Percentiles rank a stretch among this genome's conserved stretches.
Evolutionary conservation across 2,113 vertebrate genomes (phyloP).

Genomic region (Boulengeromyrus knoepffleri): DNA sequence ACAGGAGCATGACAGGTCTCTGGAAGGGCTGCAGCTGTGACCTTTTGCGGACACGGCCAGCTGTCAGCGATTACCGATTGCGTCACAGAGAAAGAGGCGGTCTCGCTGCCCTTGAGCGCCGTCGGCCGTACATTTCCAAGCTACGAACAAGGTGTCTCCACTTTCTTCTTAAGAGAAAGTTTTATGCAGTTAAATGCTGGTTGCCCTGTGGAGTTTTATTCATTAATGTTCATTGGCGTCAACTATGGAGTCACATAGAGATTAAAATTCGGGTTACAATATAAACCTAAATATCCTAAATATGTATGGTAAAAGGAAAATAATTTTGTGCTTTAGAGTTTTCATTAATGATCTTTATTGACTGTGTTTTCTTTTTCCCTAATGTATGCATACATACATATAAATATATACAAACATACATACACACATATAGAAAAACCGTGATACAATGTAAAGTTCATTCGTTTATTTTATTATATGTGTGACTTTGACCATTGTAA

Average conservation of each 20-base stretch:
- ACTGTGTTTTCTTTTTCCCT: neutral
- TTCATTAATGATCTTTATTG: neutral
- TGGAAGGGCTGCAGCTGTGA: slow-evolving; percentile 58
- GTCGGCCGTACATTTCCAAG: slow-evolving; percentile 20
- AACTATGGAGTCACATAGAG: slow-evolving; percentile 27
- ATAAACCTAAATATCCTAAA: slow-evolving; percentile 40
- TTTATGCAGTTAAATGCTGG: slow-evolving; percentile 22
- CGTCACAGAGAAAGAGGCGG: slow-evolving; percentile 38
- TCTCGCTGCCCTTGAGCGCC: slow-evolving; percentile 47
- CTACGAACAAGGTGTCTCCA: neutral
- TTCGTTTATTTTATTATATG: neutral
- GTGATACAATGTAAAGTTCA: neutral
- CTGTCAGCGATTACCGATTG: slow-evolving; percentile 67
- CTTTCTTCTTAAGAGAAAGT: slow-evolving; percentile 22
- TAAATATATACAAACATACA: neutral
- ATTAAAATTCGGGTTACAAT: slow-evolving; percentile 38
- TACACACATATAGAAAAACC: neutral
- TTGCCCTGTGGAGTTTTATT: slow-evolving; percentile 18
- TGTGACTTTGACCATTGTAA: neutral
- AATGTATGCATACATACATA: neutral
- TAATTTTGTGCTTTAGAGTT: neutral
- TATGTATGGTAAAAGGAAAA: neutral
- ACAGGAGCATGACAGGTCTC: slow-evolving; percentile 64
- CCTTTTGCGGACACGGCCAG: slow-evolving; percentile 68
- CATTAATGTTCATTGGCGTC: slow-evolving; percentile 39